Percentiles rank a stretch among this genome's conserved stretches.
These are phyloP conservation scores for Himalopsyche japonica DNA, from an alignment of 2,888 invertebrate genomes.

Conservation along the genomic window DNA sequence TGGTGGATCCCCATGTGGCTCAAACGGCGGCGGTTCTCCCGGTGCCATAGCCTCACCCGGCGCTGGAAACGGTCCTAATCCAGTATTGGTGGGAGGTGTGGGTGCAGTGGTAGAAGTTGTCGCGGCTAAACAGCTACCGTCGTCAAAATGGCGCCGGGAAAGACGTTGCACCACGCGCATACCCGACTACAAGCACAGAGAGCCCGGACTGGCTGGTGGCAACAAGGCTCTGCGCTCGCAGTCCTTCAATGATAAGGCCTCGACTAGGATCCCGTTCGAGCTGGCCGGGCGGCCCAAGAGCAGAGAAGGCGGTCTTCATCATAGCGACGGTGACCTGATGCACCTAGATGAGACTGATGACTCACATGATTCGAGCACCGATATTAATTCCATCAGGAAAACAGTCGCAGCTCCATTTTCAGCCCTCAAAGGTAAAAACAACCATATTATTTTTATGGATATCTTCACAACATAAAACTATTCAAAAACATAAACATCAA, in stretches of 20 bases:
- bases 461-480: too few relatives aligned
- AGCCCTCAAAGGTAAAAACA: slow-evolving; percentile 18
- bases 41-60: slow-evolving; percentile 43
- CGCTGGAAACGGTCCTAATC: background rate
- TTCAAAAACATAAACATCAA: too few relatives aligned
- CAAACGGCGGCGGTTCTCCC: slow-evolving; percentile 51
- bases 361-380: background rate
- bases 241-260: slow-evolving; percentile 55
- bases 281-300: slow-evolving; percentile 46
- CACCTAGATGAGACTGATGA: slow-evolving; percentile 45
- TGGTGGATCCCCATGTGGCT: slow-evolving; percentile 57
- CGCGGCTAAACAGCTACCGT: slow-evolving; percentile 64
- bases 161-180: slow-evolving; percentile 60
- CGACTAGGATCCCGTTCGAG: background rate
- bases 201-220: slow-evolving; percentile 46
- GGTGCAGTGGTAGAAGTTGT: slow-evolving; percentile 46
- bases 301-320: slow-evolving; percentile 41
- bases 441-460: too few relatives aligned
- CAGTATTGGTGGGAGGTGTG: background rate
- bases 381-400: background rate
- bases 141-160: slow-evolving; percentile 74
- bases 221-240: slow-evolving; percentile 60
- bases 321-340: slow-evolving; percentile 58
- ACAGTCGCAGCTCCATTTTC: slow-evolving; percentile 17
- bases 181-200: slow-evolving; percentile 58